Evolutionary conservation across 92 coral and sea anemone genomes (phyloP).

Genomic region (Parazoanthus swiftii): DNA sequence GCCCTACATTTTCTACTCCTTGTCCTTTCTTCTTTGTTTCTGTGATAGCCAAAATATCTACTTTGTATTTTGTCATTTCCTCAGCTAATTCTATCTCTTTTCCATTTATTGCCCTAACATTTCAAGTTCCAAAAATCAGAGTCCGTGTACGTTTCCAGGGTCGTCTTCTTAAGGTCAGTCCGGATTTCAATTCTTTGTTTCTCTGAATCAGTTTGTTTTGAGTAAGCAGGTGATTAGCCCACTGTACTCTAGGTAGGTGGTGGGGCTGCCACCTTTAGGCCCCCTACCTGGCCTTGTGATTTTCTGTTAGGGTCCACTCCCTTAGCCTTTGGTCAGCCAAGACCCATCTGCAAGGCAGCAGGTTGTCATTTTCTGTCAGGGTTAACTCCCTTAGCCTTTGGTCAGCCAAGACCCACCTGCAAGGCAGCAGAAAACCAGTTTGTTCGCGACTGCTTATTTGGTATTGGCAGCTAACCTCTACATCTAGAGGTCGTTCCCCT

Average conservation of each 20-base stretch:
- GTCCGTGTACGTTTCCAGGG: slow-evolving; percentile 31
- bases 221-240: slow-evolving; percentile 15
- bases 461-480: slow-evolving; percentile 13
- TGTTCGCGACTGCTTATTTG: slow-evolving; percentile 27
- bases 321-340: slow-evolving; percentile 14
- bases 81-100: slow-evolving; percentile 28
- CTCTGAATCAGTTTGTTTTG: slow-evolving; percentile 21
- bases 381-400: background rate
- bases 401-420: slow-evolving; percentile 27
- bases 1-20: slow-evolving; percentile 27
- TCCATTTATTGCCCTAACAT: slow-evolving; percentile 28
- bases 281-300: slow-evolving; percentile 13
- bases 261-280: slow-evolving; percentile 17
- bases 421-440: slow-evolving; percentile 27
- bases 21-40: slow-evolving; percentile 14
- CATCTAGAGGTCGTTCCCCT: slow-evolving; percentile 23
- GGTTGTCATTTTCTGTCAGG: slow-evolving; percentile 20
- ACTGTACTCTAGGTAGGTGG: slow-evolving; percentile 15
- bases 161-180: slow-evolving; percentile 30
- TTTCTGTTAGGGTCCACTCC: background rate
- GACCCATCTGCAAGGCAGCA: slow-evolving; percentile 27
- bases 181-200: slow-evolving; percentile 21
- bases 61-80: slow-evolving; percentile 22
- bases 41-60: slow-evolving; percentile 22
- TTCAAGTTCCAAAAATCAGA: slow-evolving; percentile 16